A percentile compares a stretch with the other conserved stretches of the same genome.
Conservation (phyloP, 2,797 vertebrate species). For the Uromys caudimaculatus region DNA sequence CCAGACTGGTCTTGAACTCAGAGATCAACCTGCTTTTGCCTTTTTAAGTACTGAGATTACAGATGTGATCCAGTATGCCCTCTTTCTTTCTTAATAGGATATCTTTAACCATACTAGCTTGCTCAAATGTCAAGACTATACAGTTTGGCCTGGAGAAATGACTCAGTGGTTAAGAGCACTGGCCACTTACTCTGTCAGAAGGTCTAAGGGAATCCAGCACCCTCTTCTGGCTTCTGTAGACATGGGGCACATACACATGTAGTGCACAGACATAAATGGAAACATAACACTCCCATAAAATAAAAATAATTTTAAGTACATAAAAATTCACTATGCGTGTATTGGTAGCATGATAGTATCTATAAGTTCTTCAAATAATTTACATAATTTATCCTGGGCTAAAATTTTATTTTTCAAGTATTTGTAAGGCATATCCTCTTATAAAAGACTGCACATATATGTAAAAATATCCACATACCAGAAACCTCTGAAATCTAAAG, state of each 20-base stretch:
- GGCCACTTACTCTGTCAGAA: neutral
- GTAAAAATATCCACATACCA: neutral
- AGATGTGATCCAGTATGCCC: neutral
- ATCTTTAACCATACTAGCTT: neutral
- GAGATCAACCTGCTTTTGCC: neutral
- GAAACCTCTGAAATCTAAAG: neutral
- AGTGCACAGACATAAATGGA: neutral
- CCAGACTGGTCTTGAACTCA: neutral
- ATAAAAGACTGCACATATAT: neutral
- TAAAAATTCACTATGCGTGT: neutral
- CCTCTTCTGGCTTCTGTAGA: neutral
- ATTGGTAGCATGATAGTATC: slow-evolving; percentile 30
- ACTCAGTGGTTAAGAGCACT: neutral
- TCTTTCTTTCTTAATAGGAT: neutral
- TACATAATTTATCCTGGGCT: slow-evolving; percentile 6
- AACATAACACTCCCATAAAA: neutral
- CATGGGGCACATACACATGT: neutral
- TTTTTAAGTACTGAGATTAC: neutral
- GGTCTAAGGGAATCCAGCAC: neutral
- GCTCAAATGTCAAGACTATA: slow-evolving; percentile 6
- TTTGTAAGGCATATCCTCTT: neutral
- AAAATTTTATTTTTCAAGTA: slow-evolving; percentile 51
- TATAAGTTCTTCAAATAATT: slow-evolving; percentile 55
- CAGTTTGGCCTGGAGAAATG: neutral
- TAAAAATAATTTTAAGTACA: neutral